Conservation (phyloP, 2,888 invertebrate species). For the Sphaeridia pumilis region DNA sequence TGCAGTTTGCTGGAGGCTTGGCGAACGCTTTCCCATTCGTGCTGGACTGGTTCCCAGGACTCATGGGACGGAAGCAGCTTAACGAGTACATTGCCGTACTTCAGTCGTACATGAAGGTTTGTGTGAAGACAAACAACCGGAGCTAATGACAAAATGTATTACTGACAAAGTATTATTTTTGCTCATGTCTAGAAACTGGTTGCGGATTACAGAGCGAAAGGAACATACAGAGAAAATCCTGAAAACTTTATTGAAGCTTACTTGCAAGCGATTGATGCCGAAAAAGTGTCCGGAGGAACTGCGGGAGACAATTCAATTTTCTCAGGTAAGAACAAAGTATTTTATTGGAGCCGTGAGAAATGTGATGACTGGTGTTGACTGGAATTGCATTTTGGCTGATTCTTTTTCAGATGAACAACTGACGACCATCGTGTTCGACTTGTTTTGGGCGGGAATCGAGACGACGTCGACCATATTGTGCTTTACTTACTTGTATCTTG, state of each 20-base stretch:
- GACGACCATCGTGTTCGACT: neutral
- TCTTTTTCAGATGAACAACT: neutral
- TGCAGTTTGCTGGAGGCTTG: neutral
- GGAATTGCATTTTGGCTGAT: neutral
- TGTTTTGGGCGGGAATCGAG: neutral
- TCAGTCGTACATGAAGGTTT: neutral
- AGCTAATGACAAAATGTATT: neutral
- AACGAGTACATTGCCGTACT: neutral
- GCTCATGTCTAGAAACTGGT: neutral
- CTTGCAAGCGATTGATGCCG: neutral
- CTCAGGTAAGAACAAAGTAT: neutral
- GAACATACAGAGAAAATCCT: neutral
- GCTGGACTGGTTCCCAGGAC: neutral
- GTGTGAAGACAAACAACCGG: too few species aligned
- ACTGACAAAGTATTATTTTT: neutral
- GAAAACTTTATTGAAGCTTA: slow-evolving; percentile 1
- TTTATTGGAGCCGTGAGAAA: neutral
- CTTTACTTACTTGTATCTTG: neutral
- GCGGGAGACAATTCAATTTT: neutral
- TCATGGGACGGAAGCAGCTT: neutral
- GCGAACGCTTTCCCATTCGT: neutral
- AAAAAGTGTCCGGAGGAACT: neutral
- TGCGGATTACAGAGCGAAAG: neutral
- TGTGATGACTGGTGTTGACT: neutral
- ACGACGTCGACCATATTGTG: neutral